Evolutionary conservation across 2,888 invertebrate species (phyloP).

Genomic region (Lepidonotus clava): DNA sequence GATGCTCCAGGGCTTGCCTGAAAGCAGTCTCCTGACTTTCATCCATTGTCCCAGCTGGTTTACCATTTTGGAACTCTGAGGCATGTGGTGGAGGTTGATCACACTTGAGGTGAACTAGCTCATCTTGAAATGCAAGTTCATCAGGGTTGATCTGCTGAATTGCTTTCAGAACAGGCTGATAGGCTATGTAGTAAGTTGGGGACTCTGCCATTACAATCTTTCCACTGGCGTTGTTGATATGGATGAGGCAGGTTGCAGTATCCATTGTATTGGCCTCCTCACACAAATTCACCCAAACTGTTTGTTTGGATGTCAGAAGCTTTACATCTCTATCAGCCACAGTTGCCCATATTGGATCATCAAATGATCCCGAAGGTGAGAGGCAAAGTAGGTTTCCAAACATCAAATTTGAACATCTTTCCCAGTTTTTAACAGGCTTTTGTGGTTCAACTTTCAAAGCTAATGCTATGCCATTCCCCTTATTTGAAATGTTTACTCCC

Average conservation of each 20-base stretch:
- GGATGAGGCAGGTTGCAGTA: not conserved
- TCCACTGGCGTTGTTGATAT: not conserved
- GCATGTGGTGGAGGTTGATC: constrained; percentile 70
- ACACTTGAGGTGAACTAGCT: constrained; percentile 84
- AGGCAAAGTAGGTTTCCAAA: constrained; percentile 53
- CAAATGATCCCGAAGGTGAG: constrained; percentile 36
- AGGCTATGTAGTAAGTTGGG: constrained; percentile 89
- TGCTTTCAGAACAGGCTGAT: constrained; percentile 86
- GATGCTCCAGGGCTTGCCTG: constrained; percentile 85
- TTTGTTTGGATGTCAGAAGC: constrained; percentile 4
- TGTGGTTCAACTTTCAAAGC: not conserved
- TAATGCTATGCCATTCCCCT: not conserved
- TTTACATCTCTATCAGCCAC: constrained; percentile 46
- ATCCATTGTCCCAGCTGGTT: constrained; percentile 82
- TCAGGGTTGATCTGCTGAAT: constrained; percentile 83
- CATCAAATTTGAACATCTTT: constrained; percentile 40
- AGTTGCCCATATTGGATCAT: constrained; percentile 49
- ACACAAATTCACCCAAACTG: constrained; percentile 30
- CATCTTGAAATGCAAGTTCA: constrained; percentile 86
- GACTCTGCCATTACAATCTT: constrained; percentile 85
- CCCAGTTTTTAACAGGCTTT: constrained; percentile 32
- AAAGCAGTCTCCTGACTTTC: constrained; percentile 86
- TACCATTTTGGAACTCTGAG: too few species aligned
- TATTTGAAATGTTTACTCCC: not conserved
- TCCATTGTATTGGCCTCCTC: constrained; percentile 1